Percentiles rank a stretch among this genome's conserved stretches.
Evolutionary conservation across 2,888 invertebrate species (phyloP).

Genomic region (Hypercompe scribonia): DNA sequence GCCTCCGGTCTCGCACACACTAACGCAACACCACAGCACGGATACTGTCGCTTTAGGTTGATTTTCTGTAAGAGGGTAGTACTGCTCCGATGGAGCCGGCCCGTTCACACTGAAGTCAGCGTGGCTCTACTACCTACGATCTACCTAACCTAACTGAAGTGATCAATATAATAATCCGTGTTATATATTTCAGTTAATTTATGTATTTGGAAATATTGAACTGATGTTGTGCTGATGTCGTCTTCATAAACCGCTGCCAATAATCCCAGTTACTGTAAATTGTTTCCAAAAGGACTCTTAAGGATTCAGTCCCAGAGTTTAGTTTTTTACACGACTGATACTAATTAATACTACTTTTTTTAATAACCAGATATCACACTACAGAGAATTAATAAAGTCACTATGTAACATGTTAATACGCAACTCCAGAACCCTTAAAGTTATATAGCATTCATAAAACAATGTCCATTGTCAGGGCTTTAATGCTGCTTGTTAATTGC

Average conservation of each 20-base stretch:
- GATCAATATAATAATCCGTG: no score
- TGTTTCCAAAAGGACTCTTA: neutral
- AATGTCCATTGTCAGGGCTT: neutral
- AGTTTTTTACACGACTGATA: neutral
- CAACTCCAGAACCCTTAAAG: neutral
- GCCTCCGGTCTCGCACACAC: no score
- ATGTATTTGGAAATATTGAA: neutral
- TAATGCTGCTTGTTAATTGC: neutral
- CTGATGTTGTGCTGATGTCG: neutral
- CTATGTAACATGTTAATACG: neutral
- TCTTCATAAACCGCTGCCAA: neutral
- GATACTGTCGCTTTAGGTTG: no score
- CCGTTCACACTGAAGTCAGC: no score
- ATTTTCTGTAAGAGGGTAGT: no score
- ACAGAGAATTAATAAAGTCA: neutral
- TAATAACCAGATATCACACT: neutral
- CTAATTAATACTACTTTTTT: neutral
- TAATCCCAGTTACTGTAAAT: neutral
- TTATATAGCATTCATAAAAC: neutral
- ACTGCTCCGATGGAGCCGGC: no score
- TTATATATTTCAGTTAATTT: no score
- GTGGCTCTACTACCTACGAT: no score
- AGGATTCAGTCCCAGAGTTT: neutral
- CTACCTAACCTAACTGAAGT: no score
- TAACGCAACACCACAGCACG: no score